These are phyloP conservation scores for Bombus balteatus DNA, from an alignment of 1,140 invertebrate species.

Conservation along the genomic window DNA sequence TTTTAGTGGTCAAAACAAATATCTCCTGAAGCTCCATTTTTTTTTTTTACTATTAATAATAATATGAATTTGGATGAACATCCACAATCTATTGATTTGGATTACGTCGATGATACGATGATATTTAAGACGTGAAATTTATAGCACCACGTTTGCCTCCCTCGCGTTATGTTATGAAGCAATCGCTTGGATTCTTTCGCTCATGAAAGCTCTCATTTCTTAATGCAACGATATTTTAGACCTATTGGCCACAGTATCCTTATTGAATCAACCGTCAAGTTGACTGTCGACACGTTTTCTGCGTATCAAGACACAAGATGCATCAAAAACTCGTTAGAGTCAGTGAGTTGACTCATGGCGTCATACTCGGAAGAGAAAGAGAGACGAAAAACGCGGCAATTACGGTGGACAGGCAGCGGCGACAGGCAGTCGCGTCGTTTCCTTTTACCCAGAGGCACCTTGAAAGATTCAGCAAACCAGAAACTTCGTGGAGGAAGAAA, in stretches of 20 bases:
- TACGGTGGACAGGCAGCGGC: conserved; percentile 18
- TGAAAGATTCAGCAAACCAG: conserved; percentile 37
- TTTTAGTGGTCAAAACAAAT: no score
- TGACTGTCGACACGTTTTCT: background rate
- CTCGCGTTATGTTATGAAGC: background rate
- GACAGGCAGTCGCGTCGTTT: background rate
- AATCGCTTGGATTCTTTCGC: background rate
- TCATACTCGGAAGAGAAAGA: no score
- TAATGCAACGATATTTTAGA: background rate
- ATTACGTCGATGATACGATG: no score
- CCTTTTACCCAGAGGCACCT: background rate
- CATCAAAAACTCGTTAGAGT: background rate
- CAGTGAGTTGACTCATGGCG: background rate
- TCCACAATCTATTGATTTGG: fast-evolving
- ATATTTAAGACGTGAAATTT: no score
- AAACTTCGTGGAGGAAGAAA: conserved; percentile 7
- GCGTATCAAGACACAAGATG: background rate
- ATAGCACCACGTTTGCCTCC: background rate
- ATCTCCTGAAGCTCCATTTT: no score
- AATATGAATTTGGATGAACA: no score
- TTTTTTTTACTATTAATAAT: no score
- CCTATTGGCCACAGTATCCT: background rate
- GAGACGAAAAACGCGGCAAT: conserved; percentile 10
- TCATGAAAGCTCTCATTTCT: background rate
- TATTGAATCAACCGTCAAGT: background rate